phyloP scores from a whole-genome alignment of 2,113 vertebrate species.

The Origma solitaria region DNA sequence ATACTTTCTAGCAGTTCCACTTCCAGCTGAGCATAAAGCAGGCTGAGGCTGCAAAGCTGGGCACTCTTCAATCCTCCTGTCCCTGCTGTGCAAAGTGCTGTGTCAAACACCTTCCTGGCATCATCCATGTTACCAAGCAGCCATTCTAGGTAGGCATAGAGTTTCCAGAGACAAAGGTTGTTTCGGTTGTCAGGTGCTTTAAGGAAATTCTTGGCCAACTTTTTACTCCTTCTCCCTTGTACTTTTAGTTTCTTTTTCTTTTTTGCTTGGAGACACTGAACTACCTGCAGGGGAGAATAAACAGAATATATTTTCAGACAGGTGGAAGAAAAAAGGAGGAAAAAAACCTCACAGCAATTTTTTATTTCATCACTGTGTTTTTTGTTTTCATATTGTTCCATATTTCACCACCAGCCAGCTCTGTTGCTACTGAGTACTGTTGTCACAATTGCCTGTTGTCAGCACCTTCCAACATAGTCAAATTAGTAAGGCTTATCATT shows the following conservation, averaged over 20 bases:
- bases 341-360: background rate
- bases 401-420: background rate
- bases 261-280: slow-evolving; percentile 73
- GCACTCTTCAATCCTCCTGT: slow-evolving; percentile 66
- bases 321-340: background rate
- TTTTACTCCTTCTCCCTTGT: slow-evolving; percentile 89
- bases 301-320: background rate
- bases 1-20: slow-evolving; percentile 54
- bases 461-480: background rate
- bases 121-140: slow-evolving; percentile 87
- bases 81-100: slow-evolving; percentile 71
- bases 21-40: slow-evolving; percentile 89
- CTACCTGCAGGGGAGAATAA: slow-evolving; percentile 69
- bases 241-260: slow-evolving; percentile 84
- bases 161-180: slow-evolving; percentile 82
- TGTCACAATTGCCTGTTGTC: background rate
- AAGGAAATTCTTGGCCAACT: slow-evolving; percentile 86
- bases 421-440: background rate
- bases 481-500: background rate
- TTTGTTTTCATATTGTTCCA: background rate
- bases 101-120: slow-evolving; percentile 88
- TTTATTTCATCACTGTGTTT: background rate
- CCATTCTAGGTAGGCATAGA: slow-evolving; percentile 94
- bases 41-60: slow-evolving; percentile 79
- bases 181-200: slow-evolving; percentile 88